These are phyloP conservation scores for Mesitornis unicolor DNA, from an alignment of 2,113 vertebrate species.

Conservation along the genomic window DNA sequence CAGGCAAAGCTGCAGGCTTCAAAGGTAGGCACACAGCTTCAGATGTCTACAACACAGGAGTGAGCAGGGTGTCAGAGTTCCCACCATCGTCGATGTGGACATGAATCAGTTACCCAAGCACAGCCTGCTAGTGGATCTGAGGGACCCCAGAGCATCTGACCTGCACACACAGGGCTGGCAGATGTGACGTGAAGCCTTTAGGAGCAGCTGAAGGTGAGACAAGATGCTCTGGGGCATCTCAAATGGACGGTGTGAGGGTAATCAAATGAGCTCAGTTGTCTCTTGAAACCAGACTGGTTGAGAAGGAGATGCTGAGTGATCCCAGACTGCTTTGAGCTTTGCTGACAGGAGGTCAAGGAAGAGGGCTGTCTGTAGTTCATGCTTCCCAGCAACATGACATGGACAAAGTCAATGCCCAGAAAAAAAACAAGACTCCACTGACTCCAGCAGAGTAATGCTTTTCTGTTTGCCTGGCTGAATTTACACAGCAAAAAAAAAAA, in stretches of 20 bases:
- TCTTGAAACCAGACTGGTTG: background rate
- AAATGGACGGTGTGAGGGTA: accelerated
- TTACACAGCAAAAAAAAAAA: background rate
- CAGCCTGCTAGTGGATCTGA: background rate
- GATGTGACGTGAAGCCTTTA: background rate
- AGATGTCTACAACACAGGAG: background rate
- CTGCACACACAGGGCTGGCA: background rate
- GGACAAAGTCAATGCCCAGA: background rate
- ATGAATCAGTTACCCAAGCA: background rate
- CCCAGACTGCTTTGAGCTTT: background rate
- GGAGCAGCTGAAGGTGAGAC: background rate
- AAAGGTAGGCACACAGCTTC: background rate
- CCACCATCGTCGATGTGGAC: background rate
- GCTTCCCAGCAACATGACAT: background rate
- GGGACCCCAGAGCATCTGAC: background rate
- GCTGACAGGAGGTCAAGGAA: background rate
- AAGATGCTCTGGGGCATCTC: background rate
- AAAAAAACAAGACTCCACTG: background rate
- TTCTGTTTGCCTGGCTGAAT: background rate
- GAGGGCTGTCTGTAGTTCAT: background rate
- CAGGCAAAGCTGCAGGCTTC: background rate
- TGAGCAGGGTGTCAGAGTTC: background rate
- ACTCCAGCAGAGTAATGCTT: background rate
- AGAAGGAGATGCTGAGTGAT: background rate
- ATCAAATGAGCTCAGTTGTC: background rate